Evolutionary conservation across 2,888 invertebrate genomes (phyloP).

Genomic region (Argynnis bischoffii): DNA sequence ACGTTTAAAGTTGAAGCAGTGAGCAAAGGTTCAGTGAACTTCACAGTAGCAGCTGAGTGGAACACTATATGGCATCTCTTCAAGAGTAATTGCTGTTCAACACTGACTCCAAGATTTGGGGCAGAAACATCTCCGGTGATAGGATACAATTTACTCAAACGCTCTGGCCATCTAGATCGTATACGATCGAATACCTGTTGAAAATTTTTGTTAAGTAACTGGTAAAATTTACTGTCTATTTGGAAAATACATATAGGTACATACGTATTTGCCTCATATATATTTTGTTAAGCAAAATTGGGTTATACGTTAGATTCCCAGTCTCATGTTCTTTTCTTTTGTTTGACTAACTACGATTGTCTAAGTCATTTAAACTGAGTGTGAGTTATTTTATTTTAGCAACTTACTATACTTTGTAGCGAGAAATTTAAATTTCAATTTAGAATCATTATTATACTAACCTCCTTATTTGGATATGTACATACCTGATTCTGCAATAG

Average conservation of each 20-base stretch:
- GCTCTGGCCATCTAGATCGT: conserved; percentile 83
- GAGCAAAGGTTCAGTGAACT: conserved; percentile 95
- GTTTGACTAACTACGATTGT: no score
- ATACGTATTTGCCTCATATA: background rate
- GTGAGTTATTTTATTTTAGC: no score
- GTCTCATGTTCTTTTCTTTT: no score
- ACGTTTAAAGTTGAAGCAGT: conserved; percentile 95
- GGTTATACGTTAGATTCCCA: no score
- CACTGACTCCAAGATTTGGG: conserved; percentile 86
- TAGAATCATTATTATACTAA: conserved; percentile 14
- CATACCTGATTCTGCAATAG: conserved; percentile 87
- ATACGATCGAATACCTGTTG: conserved; percentile 87
- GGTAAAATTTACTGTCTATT: background rate
- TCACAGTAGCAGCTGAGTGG: conserved; percentile 97
- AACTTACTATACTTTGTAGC: no score
- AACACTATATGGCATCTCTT: conserved; percentile 92
- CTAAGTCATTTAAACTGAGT: no score
- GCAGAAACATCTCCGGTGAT: conserved; percentile 90
- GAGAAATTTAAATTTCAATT: no score
- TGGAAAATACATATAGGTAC: conserved; percentile 11
- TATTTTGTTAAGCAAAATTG: background rate
- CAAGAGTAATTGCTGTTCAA: conserved; percentile 84
- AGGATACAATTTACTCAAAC: conserved; percentile 85
- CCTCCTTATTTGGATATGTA: conserved; percentile 23
- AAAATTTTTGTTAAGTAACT: conserved; percentile 1